A percentile compares a stretch with the other conserved stretches of the same genome.
Conservation (phyloP, 2,113 vertebrate genomes). For the Isichthys henryi region DNA sequence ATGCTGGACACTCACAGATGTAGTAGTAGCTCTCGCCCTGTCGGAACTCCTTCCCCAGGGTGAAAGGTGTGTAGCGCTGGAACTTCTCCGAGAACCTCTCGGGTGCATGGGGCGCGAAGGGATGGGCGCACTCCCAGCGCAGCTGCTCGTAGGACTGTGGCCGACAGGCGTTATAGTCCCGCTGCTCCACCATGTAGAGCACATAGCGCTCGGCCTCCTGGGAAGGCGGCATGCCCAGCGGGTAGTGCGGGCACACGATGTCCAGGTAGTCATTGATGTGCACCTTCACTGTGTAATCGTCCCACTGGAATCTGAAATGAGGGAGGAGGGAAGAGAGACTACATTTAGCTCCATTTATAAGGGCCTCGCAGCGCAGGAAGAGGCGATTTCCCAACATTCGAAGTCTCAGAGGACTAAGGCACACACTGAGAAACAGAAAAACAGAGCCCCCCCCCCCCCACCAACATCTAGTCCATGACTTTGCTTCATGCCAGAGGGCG, state of each 20-base stretch:
- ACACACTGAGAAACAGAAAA: neutral
- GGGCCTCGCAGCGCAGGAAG: neutral
- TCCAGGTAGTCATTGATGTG: slow-evolving; percentile 85
- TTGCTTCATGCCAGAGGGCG: neutral
- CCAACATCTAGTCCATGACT: neutral
- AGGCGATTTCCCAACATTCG: neutral
- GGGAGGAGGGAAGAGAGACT: neutral
- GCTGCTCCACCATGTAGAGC: slow-evolving; percentile 79
- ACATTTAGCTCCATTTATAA: slow-evolving; percentile 16
- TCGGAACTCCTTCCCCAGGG: slow-evolving; percentile 84
- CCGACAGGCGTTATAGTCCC: slow-evolving; percentile 73
- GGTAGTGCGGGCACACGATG: slow-evolving; percentile 89
- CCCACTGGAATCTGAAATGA: slow-evolving; percentile 61
- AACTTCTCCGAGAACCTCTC: slow-evolving; percentile 92
- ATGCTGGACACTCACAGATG: slow-evolving; percentile 77
- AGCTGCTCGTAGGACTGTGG: slow-evolving; percentile 78
- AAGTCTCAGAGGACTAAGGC: neutral
- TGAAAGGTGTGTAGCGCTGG: slow-evolving; percentile 87
- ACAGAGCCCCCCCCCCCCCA: neutral
- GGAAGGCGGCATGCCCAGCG: slow-evolving; percentile 58
- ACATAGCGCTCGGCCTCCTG: slow-evolving; percentile 77
- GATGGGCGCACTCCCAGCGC: slow-evolving; percentile 85
- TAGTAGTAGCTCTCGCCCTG: slow-evolving; percentile 93
- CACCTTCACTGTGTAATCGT: slow-evolving; percentile 71
- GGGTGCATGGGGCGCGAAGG: slow-evolving; percentile 71